Evolutionary conservation across 2,797 vertebrate species (phyloP), one percentile per base, ranked within the genome.

Genomic region (Anableps anableps): DNA sequence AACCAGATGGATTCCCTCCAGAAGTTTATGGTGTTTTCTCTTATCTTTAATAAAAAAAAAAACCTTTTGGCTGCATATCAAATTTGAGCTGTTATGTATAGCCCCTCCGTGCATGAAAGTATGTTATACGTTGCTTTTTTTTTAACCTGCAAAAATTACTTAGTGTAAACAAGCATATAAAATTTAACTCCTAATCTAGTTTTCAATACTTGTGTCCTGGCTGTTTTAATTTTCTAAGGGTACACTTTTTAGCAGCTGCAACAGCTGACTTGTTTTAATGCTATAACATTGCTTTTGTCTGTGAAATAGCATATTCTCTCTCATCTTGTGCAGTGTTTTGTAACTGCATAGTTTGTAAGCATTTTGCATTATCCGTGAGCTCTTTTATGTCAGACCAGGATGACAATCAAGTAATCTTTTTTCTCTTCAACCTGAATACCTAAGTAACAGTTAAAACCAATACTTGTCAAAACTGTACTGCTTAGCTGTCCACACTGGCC

Each of bases 11-110:
- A n/a, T 23, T 70, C 43, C 78, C 70, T 79, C 71, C 53, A 38
- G 60, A 77, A 19, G 29, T 82, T 82, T 81, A 74, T 76, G 4
- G 0, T 14, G 21, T 58, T 76, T 78, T 74, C 48, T 58, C 51
- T 80, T 77, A 82, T 76, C 53, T 74, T 60, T 53, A 17, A 17
- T 60, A n/a, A 60, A 51, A 75, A 76, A n/a, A 60, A 51, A 75
- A 76, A 6, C 29, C 43, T 72, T 23, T 75, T 80, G 66, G 34
- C 23, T 53, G 16, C 36, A 77, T 70, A 75, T 53, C 31, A 78
- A 53, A 77, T 23, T 78, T 78, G 29, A 62, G 53, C 38, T 36
- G 23, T 64, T 68, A 55, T 58, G 0, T 17, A 72, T 78, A 50
- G 14, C 29, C 55, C 38, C 36, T 50, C 45, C 17, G 45, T 31